Percentiles rank a stretch among this genome's conserved stretches.
These are phyloP conservation scores for Grallaria varia DNA, from an alignment of 2,113 vertebrate genomes.

Conservation along the genomic window DNA sequence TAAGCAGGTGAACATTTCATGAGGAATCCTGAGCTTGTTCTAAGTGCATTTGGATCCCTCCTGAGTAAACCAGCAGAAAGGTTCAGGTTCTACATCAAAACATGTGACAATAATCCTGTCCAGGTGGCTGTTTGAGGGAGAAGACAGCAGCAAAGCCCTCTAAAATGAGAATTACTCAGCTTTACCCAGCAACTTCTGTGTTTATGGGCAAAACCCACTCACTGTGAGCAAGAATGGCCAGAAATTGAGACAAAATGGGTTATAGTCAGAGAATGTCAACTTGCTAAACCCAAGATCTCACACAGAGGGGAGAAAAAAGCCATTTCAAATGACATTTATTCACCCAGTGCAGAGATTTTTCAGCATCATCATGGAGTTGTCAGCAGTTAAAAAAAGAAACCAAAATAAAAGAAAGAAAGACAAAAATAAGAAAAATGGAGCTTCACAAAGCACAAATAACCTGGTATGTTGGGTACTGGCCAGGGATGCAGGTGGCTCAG, in stretches of 20 bases:
- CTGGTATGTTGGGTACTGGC: background rate
- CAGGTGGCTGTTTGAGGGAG: background rate
- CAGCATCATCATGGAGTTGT: accelerated
- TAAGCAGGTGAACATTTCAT: background rate
- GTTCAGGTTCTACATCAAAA: background rate
- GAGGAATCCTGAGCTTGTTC: background rate
- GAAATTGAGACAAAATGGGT: background rate
- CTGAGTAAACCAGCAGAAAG: background rate
- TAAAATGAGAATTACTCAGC: background rate
- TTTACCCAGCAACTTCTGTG: background rate
- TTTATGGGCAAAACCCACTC: constrained; percentile 5
- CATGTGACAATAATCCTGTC: background rate
- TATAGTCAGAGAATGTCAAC: background rate
- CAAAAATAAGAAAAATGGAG: background rate
- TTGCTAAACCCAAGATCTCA: background rate
- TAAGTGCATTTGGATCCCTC: background rate
- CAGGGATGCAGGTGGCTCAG: background rate
- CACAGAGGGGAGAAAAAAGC: background rate
- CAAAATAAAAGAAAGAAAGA: background rate
- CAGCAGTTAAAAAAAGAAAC: background rate
- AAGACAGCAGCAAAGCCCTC: background rate
- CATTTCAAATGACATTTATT: constrained; percentile 3
- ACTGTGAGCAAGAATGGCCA: background rate
- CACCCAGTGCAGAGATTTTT: background rate
- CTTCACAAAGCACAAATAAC: background rate